Evolutionary conservation across 2,888 invertebrate genomes (phyloP).

Genomic region (Aplocera efformata): DNA sequence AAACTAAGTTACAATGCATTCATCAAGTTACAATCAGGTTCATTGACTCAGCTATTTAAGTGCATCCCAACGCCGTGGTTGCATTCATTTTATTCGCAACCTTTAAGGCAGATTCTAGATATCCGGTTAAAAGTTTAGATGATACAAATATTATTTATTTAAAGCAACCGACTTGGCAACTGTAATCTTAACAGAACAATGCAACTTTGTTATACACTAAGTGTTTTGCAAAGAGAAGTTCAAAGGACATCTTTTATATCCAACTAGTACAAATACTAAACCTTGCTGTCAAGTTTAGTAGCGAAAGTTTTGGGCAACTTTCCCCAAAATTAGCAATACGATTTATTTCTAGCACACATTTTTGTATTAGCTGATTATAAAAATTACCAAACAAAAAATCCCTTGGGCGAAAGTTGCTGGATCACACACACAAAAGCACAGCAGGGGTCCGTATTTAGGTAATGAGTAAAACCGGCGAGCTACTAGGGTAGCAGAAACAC

Average conservation of each 20-base stretch:
- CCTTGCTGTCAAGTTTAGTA: too few relatives aligned
- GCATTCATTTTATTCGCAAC: conserved; percentile 52
- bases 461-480: conserved; percentile 38
- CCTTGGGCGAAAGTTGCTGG: conserved; percentile 1
- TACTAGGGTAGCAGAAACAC: conserved; percentile 52
- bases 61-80: conserved; percentile 45
- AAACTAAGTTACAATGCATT: conserved; percentile 30
- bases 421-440: conserved; percentile 43
- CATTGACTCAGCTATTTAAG: conserved; percentile 60
- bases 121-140: too few relatives aligned
- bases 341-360: too few relatives aligned
- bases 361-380: too few relatives aligned
- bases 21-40: conserved; percentile 62
- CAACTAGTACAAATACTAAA: too few relatives aligned
- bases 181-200: too few relatives aligned
- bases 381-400: conserved; percentile 16
- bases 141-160: conserved; percentile 2
- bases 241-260: too few relatives aligned
- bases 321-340: too few relatives aligned
- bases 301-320: too few relatives aligned
- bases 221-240: too few relatives aligned
- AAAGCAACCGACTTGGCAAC: too few relatives aligned
- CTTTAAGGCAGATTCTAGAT: conserved; percentile 31
- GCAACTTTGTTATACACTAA: too few relatives aligned
- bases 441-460: conserved; percentile 42